Base-by-base conservation (phyloP, 2,888 invertebrate genomes). In the Fragum whitleyi region DNA sequence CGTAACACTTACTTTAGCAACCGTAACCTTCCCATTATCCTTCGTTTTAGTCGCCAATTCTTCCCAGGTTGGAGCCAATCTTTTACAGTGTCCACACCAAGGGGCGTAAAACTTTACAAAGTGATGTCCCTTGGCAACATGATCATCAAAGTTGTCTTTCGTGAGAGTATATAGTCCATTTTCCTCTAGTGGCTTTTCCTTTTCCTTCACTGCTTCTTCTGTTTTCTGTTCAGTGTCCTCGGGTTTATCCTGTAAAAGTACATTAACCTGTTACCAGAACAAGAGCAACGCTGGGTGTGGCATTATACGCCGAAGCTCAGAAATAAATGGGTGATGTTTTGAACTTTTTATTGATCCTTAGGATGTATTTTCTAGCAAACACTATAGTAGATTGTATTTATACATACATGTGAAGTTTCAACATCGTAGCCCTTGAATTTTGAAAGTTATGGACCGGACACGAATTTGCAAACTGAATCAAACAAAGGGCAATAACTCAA, bases 101-200 rank as follows among this genome's bases (percentile, higher is more conserved):
- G 98, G 97, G 0, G 97, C 97, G 94, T 96, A 98, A 94, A 98
- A 98, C 95, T 98, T 97, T 5, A 98, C 95, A 92, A 98, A 98
- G 93, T 97, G 97, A 90, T 96, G 96, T 65, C 98, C 97, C 62
- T 71, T 96, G 85, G 96, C 95, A 53, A 97, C 95, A 74, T 96
- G 96, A 42, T 96, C 95, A 55, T 96, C 95, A 91, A 97, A 98
- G 77, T 96, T 96, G 67, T 96, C 96, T 53, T 96, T 96, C 0
- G 96, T 96, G 78, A 98, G 95, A 59, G 95, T 87, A 36, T 85
- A 83, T n/a, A 90, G 32, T 21, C 79, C 77, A 11, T 74, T 73
- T 6, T 73, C 65, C 21, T 19, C 68, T 3, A 6, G 59, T 2
- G 61, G 42, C 21, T 36, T 29, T 19, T 76, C 67, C 28, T 36